Percentiles rank a stretch among this genome's conserved stretches.
Evolutionary conservation across 2,888 invertebrate species (phyloP).

Genomic region (Scaptomyza caliginosa): DNA sequence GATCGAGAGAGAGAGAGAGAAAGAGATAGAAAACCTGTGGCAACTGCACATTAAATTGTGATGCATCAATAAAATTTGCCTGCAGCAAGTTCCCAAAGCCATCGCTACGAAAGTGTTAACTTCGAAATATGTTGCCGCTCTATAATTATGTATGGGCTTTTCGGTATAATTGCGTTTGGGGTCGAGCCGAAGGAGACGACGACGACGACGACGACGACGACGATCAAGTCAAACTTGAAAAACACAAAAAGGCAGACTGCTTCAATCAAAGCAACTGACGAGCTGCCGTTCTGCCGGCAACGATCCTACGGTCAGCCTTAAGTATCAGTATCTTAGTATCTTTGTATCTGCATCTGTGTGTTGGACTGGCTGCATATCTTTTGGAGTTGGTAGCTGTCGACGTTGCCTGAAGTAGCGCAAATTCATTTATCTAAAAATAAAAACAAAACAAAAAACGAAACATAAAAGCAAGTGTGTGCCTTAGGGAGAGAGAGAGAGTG

Average conservation of each 20-base stretch:
- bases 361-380: slow-evolving; percentile 7
- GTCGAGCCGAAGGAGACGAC: slow-evolving; percentile 7
- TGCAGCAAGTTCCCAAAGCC: slow-evolving; percentile 78
- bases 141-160: slow-evolving; percentile 83
- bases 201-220: not conserved
- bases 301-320: slow-evolving; percentile 32
- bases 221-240: not conserved
- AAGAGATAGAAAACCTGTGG: slow-evolving; percentile 38
- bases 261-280: slow-evolving; percentile 76
- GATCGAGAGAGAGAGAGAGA: slow-evolving; percentile 35
- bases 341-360: slow-evolving; percentile 37
- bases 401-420: slow-evolving; percentile 71
- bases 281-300: slow-evolving; percentile 57
- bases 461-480: not conserved
- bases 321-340: slow-evolving; percentile 33
- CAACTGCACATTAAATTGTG: slow-evolving; percentile 77
- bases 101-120: slow-evolving; percentile 84
- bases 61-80: slow-evolving; percentile 81
- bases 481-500: not conserved
- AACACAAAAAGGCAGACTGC: slow-evolving; percentile 40
- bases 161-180: slow-evolving; percentile 81
- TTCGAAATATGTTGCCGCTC: slow-evolving; percentile 82
- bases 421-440: slow-evolving; percentile 75
- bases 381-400: slow-evolving; percentile 59
- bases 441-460: slow-evolving; percentile 24